Evolutionary conservation across 1,140 invertebrate species (phyloP), one percentile per base, ranked within the genome.

Genomic region (Brachionus asplanchnoidis): DNA sequence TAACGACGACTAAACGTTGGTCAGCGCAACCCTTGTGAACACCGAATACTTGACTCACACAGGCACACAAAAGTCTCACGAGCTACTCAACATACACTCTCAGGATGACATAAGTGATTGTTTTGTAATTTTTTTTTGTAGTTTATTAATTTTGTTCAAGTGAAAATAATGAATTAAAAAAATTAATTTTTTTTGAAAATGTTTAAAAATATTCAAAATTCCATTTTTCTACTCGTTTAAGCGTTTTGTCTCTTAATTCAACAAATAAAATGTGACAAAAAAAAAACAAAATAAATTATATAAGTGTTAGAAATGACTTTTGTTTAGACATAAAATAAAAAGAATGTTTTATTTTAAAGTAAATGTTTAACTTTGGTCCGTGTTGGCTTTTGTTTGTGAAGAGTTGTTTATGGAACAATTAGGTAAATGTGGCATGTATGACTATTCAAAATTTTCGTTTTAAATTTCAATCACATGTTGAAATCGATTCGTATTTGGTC

Each of bases 401-500:
- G 66, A 68, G 26, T 68, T 68, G 66, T 32, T 68, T 68, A 23
- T 40, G 4, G 17, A 17, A 42, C 36, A 17, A 40, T 17, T 68
- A 9, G 3, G 66, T 7, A 32, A 66, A 32, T 70, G 9, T 28
- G 66, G 32, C 28, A 36, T 36, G 32, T 36, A 36, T 36, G 32
- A 36, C 32, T 36, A 32, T 36, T 36, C 7, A 8, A n/a, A 36
- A 32, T 14, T 17, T n/a, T 70, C 9, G 9, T 42, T 46, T 75
- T 46, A 9, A 9, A 28, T 77, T 77, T 77, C 73, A 77, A 77
- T 77, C 73, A 20, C 73, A 77, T 50, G 73, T 77, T 77, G 73
- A 77, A 77, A 50, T 77, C 20, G 73, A 23, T 50, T 77, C 73
- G 42, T 77, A 77, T 77, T 77, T 77, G 23, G 73, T 77, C 73